Percentiles rank a stretch among this genome's conserved stretches.
Conservation (phyloP, 2,888 invertebrate genomes). For the Hetaerina titia region DNA sequence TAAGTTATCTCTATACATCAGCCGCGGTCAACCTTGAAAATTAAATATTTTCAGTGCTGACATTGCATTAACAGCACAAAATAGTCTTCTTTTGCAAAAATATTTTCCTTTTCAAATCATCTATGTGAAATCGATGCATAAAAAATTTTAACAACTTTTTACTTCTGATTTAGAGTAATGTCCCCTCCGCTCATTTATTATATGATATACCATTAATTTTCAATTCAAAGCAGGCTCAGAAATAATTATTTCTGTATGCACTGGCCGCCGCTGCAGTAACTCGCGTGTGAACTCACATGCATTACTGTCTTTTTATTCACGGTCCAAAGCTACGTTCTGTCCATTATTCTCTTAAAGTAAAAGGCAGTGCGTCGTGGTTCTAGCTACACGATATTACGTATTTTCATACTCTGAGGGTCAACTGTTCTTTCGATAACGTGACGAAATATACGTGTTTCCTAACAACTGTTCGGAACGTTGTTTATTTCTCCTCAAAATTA, state of each 20-base stretch:
- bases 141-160: too few relatives aligned
- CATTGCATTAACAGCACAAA: too few relatives aligned
- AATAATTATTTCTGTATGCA: not conserved
- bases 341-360: not conserved
- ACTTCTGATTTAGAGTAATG: too few relatives aligned
- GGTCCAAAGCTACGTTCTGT: not conserved
- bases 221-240: not conserved
- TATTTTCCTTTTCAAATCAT: too few relatives aligned
- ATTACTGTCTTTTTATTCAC: not conserved
- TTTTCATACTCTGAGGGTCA: not conserved
- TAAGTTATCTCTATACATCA: too few relatives aligned
- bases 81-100: too few relatives aligned
- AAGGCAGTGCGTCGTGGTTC: not conserved
- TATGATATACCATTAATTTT: not conserved
- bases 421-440: not conserved
- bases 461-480: not conserved
- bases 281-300: not conserved
- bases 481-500: not conserved
- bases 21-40: too few relatives aligned
- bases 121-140: too few relatives aligned
- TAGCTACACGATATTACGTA: not conserved
- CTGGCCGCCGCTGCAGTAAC: not conserved
- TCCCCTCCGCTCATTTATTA: too few relatives aligned
- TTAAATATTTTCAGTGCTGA: too few relatives aligned
- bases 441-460: not conserved